phyloP scores from a whole-genome alignment of 2,113 vertebrate species.

The Barbus barbus region DNA sequence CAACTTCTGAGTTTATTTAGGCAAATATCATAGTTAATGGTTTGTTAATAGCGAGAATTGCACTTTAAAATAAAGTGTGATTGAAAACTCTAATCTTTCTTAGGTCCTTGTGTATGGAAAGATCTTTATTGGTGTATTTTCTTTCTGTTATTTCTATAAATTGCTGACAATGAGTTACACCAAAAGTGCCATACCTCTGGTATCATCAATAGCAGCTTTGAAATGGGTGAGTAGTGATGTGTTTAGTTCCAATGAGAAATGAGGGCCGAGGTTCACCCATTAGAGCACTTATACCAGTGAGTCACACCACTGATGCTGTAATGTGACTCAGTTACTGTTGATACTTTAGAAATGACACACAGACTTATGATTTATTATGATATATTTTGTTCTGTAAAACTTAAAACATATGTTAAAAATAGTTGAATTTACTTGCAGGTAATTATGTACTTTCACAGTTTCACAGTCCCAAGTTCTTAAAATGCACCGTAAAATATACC shows the following conservation, averaged over 20 bases:
- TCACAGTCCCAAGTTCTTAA: too few relatives aligned
- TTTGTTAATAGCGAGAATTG: too few relatives aligned
- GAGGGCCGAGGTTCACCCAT: not conserved
- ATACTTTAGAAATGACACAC: not conserved
- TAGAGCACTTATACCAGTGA: constrained; percentile 17
- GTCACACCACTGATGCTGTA: not conserved
- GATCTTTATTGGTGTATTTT: constrained; percentile 77
- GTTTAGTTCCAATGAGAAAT: not conserved
- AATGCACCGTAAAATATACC: too few relatives aligned
- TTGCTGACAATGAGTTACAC: constrained; percentile 76
- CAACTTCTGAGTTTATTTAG: too few relatives aligned
- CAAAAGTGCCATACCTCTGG: constrained; percentile 74
- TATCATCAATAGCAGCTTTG: constrained; percentile 81
- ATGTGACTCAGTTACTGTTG: not conserved
- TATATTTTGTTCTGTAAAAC: not conserved
- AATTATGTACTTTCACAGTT: constrained; percentile 64
- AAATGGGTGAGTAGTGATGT: constrained; percentile 74
- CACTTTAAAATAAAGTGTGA: too few relatives aligned
- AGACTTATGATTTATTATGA: not conserved
- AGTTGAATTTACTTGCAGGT: constrained; percentile 69
- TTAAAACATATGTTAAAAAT: not conserved
- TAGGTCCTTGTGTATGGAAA: constrained; percentile 39
- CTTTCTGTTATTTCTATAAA: constrained; percentile 75
- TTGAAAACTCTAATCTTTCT: not conserved
- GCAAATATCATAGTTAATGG: too few relatives aligned